These are phyloP conservation scores for Drosophila parvula DNA, from an alignment of 1,140 invertebrate species.

Conservation along the genomic window DNA sequence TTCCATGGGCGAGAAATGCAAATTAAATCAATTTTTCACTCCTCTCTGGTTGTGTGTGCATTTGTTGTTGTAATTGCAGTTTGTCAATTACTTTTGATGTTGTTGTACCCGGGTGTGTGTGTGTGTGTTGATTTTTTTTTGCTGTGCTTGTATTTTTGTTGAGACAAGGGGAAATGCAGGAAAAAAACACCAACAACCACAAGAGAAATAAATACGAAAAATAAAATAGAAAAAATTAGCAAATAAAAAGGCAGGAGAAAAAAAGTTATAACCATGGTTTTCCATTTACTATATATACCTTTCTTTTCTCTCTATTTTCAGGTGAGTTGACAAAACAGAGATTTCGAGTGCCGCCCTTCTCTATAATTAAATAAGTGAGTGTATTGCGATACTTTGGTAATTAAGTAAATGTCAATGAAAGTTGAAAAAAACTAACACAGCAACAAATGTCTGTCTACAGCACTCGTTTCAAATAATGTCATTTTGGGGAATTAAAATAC, in stretches of 20 bases:
- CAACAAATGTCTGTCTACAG: neutral
- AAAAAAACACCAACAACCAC: neutral
- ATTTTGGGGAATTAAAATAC: neutral
- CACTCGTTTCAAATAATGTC: too few species aligned
- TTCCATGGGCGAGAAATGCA: slow-evolving; percentile 49
- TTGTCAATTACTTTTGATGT: slow-evolving; percentile 70
- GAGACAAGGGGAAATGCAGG: neutral
- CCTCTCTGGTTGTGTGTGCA: too few species aligned
- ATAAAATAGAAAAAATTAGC: slow-evolving; percentile 19
- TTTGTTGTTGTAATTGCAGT: slow-evolving; percentile 41
- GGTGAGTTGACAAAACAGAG: slow-evolving; percentile 54
- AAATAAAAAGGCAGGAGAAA: slow-evolving; percentile 9
- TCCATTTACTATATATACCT: slow-evolving; percentile 22
- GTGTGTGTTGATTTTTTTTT: slow-evolving; percentile 11
- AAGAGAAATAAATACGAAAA: neutral
- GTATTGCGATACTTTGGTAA: slow-evolving; percentile 24
- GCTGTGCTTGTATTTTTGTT: slow-evolving; percentile 15
- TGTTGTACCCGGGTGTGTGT: slow-evolving; percentile 27
- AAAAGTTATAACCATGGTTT: slow-evolving; percentile 34
- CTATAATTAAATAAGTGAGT: slow-evolving; percentile 36
- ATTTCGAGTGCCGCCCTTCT: slow-evolving; percentile 16
- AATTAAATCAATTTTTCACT: slow-evolving; percentile 63
- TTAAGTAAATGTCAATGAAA: slow-evolving; percentile 14
- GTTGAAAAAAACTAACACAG: neutral
- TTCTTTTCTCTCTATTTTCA: slow-evolving; percentile 40